Conservation (phyloP, 2,113 vertebrate species). For the Lates calcarifer region DNA sequence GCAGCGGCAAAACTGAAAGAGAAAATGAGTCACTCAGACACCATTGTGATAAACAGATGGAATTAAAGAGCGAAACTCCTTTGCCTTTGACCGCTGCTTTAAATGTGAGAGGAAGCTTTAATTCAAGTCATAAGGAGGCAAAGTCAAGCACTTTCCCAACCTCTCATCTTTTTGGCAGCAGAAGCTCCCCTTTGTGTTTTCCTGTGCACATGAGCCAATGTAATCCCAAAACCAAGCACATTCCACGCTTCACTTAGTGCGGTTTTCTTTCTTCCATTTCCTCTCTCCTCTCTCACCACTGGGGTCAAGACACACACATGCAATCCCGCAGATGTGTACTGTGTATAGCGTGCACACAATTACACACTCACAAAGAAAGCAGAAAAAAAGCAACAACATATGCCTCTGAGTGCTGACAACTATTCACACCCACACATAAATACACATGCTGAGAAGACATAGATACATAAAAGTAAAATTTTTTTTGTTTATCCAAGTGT, state of each 20-base stretch:
- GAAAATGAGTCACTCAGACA: conserved; percentile 36
- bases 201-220: conserved; percentile 56
- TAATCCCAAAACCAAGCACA: conserved; percentile 69
- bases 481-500: conserved; percentile 39
- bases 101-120: conserved; percentile 35
- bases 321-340: conserved; percentile 39
- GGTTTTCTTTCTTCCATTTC: conserved; percentile 56
- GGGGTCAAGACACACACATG: conserved; percentile 62
- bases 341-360: conserved; percentile 29
- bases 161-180: conserved; percentile 65
- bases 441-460: conserved; percentile 53
- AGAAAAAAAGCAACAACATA: background rate
- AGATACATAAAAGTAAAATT: conserved; percentile 38
- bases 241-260: conserved; percentile 62
- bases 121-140: conserved; percentile 48
- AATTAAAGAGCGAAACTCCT: conserved; percentile 33
- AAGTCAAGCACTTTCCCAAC: conserved; percentile 54
- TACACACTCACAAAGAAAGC: conserved; percentile 43
- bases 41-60: conserved; percentile 34
- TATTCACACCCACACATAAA: conserved; percentile 69
- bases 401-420: conserved; percentile 49
- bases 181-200: conserved; percentile 57
- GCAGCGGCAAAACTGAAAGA: conserved; percentile 20
- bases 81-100: conserved; percentile 38
- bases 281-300: conserved; percentile 46